Conservation (phyloP, 1,140 invertebrate genomes). For the Drosophila ercepeae region DNA sequence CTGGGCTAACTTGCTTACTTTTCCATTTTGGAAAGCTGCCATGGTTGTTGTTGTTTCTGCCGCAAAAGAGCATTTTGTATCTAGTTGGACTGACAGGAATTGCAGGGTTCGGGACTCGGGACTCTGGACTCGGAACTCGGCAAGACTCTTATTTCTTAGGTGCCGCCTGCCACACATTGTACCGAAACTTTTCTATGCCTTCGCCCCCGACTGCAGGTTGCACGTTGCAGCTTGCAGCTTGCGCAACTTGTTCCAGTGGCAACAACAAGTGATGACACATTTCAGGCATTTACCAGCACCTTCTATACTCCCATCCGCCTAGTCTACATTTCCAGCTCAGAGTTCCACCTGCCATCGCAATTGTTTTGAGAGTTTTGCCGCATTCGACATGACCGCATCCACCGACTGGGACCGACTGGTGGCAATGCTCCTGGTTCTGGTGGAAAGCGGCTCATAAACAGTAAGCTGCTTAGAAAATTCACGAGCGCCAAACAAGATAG, state of each 20-base stretch:
- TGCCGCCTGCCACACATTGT: conserved; percentile 64
- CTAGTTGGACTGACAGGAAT: conserved; percentile 15
- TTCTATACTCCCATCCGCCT: not conserved
- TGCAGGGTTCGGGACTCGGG: conserved; percentile 4
- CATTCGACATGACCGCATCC: conserved; percentile 28
- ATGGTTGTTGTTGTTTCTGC: conserved; percentile 34
- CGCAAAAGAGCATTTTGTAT: conserved; percentile 75
- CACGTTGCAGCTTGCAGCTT: conserved; percentile 30
- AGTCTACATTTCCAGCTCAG: not conserved
- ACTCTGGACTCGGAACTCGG: conserved; percentile 6
- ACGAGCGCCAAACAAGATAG: conserved; percentile 38
- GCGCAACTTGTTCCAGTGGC: conserved; percentile 35
- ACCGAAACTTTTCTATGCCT: conserved; percentile 52
- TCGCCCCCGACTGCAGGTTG: conserved; percentile 12
- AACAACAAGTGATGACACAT: conserved; percentile 72
- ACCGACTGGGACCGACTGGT: conserved; percentile 19
- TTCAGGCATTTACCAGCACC: conserved; percentile 61
- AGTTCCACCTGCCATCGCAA: conserved; percentile 26
- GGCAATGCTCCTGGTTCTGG: conserved; percentile 21
- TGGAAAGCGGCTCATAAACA: conserved; percentile 74
- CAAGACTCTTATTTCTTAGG: conserved; percentile 32
- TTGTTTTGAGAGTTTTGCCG: conserved; percentile 46
- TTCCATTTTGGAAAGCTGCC: conserved; percentile 11
- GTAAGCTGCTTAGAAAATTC: conserved; percentile 76
- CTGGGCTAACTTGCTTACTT: conserved; percentile 62